Evolutionary conservation across 2,113 vertebrate species (phyloP).

Genomic region (Capreolus pygargus): DNA sequence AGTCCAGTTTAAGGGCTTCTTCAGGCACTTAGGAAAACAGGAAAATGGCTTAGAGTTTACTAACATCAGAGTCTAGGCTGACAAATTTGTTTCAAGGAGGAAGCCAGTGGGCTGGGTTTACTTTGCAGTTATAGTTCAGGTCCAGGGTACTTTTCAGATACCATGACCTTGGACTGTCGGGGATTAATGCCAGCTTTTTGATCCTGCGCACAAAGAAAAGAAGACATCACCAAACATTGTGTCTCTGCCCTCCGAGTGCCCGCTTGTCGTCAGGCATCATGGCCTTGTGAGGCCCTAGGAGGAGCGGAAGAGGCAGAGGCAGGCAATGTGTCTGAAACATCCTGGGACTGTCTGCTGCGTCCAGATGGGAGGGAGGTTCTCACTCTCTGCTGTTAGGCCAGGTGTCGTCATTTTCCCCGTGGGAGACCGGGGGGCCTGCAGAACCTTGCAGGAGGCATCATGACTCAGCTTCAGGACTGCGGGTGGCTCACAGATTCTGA

Average conservation of each 20-base stretch:
- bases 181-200: not conserved
- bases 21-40: not conserved
- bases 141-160: not conserved
- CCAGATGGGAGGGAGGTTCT: not conserved
- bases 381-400: not conserved
- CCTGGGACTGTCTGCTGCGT: not conserved
- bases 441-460: not conserved
- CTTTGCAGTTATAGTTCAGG: not conserved
- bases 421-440: rapidly evolving
- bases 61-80: not conserved
- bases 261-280: rapidly evolving
- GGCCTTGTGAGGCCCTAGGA: not conserved
- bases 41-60: not conserved
- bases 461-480: not conserved
- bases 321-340: rapidly evolving
- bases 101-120: not conserved
- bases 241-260: not conserved
- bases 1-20: not conserved
- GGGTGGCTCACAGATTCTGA: not conserved
- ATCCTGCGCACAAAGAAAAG: not conserved
- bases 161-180: not conserved
- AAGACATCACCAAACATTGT: not conserved
- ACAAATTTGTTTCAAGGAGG: not conserved
- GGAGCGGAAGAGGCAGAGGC: rapidly evolving
- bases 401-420: not conserved